phyloP scores from a whole-genome alignment of 2,888 invertebrate genomes.

The Drosophila crucigera region DNA sequence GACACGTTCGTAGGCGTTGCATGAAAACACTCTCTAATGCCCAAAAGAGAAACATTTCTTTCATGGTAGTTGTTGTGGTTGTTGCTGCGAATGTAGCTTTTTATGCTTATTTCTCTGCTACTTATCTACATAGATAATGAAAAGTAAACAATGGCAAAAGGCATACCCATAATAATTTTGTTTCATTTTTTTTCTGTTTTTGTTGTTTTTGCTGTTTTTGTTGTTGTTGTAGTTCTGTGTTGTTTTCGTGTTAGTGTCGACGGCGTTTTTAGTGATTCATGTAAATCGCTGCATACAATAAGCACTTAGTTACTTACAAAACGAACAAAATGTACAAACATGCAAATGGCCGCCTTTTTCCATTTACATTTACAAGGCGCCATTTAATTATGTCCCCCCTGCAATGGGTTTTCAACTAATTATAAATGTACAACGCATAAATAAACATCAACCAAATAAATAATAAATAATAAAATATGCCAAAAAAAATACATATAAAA shows the following conservation, averaged over 20 bases:
- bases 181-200: not conserved
- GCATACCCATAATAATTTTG: conserved; percentile 38
- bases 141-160: conserved; percentile 69
- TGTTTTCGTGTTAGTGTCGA: conserved; percentile 1
- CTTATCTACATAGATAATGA: conserved; percentile 79
- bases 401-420: conserved; percentile 60
- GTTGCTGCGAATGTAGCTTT: conserved; percentile 41
- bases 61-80: conserved; percentile 12
- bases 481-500: not conserved
- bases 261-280: conserved; percentile 61
- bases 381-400: conserved; percentile 49
- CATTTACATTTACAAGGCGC: conserved; percentile 12
- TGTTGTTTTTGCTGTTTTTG: not conserved
- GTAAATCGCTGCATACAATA: conserved; percentile 48
- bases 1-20: conserved; percentile 60
- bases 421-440: conserved; percentile 68
- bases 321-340: conserved; percentile 35
- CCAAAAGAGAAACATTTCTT: conserved; percentile 49
- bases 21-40: conserved; percentile 44
- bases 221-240: conserved; percentile 7
- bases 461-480: conserved; percentile 34
- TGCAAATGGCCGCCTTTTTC: conserved; percentile 22
- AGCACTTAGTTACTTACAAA: conserved; percentile 29
- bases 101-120: conserved; percentile 61
- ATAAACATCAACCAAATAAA: conserved; percentile 47